These are phyloP conservation scores for Heliothis virescens DNA, from an alignment of 1,140 invertebrate species.

Conservation along the genomic window DNA sequence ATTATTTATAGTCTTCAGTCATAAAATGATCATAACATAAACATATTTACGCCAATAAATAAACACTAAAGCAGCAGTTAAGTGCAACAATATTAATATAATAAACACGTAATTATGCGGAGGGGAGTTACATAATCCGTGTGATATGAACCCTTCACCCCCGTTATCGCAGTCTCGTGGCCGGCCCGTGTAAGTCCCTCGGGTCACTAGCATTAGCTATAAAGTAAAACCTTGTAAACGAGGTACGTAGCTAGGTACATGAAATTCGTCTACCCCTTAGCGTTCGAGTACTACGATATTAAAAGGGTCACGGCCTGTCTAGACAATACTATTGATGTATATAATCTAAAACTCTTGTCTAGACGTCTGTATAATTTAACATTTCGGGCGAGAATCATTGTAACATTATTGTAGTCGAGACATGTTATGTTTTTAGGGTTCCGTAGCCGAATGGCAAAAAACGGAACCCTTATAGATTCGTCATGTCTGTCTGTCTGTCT, in stretches of 20 bases:
- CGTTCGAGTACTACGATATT: constrained; percentile 56
- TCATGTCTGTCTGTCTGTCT: too few relatives aligned
- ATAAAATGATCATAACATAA: too few relatives aligned
- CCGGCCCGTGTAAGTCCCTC: background rate
- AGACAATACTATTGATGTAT: constrained; percentile 67
- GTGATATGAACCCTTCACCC: constrained; percentile 23
- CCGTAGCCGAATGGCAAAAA: too few relatives aligned
- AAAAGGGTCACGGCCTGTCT: constrained; percentile 78
- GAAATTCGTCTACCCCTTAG: constrained; percentile 44
- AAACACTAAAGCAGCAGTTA: background rate
- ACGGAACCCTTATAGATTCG: too few relatives aligned
- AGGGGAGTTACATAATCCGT: constrained; percentile 30
- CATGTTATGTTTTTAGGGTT: too few relatives aligned
- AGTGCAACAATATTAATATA: constrained; percentile 7
- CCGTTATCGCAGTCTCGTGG: background rate
- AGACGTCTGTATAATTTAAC: constrained; percentile 74
- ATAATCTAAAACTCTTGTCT: constrained; percentile 70
- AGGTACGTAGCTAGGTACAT: constrained; percentile 15
- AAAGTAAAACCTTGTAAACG: background rate
- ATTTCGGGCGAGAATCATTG: constrained; percentile 23
- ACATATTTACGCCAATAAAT: background rate
- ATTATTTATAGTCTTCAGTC: too few relatives aligned
- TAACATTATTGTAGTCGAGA: background rate
- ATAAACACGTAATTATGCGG: background rate
- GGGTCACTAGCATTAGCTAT: constrained; percentile 20